Base-by-base conservation (phyloP, 1,140 invertebrate genomes). In the Protaetia brevitarsis region DNA sequence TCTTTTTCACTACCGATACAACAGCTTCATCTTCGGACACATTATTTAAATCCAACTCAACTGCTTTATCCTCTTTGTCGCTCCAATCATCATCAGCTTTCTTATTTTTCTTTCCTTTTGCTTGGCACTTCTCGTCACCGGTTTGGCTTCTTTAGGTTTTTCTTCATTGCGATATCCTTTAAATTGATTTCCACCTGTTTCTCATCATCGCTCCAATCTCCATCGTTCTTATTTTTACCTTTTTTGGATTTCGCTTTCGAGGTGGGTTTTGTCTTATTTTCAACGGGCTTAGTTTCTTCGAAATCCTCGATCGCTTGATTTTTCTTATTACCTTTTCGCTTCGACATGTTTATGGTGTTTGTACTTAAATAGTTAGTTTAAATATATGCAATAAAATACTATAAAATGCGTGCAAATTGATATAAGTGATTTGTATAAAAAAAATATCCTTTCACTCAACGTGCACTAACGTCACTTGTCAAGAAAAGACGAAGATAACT, bases 301-400 rank as follows among this genome's bases (percentile, higher is more conserved):
- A 82, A 79, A 67, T 87, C 85, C 69, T 84, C 83, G 3, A 82
- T 75, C 68, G 84, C 82, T 70, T 82, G 79, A 64, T 84, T 85
- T 73, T 87, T 88, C 72, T 86, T 86, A 67, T 81, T 83, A 31
- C 82, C 82, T 69, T 81, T 84, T 75, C 85, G 86, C 75, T 87
- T 88, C 7, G 84, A 84, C 84, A 85, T 86, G 64, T 70, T 69
- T n/a, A n/a, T n/a, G n/a, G n/a, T n/a, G n/a, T n/a, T n/a, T n/a
- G n/a, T n/a, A n/a, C n/a, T n/a, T n/a, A n/a, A n/a, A n/a, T n/a
- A n/a, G n/a, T n/a, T n/a, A n/a, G n/a, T n/a, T n/a, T n/a, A n/a
- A n/a, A n/a, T n/a, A n/a, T n/a, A n/a, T n/a, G n/a, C n/a, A n/a
- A 51, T 5, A 51, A 19, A 23, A 6, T 23, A 51, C 34, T 37